Evolutionary conservation across 2,797 vertebrate species (phyloP).

Genomic region (Brachyrhaphis roseni): DNA sequence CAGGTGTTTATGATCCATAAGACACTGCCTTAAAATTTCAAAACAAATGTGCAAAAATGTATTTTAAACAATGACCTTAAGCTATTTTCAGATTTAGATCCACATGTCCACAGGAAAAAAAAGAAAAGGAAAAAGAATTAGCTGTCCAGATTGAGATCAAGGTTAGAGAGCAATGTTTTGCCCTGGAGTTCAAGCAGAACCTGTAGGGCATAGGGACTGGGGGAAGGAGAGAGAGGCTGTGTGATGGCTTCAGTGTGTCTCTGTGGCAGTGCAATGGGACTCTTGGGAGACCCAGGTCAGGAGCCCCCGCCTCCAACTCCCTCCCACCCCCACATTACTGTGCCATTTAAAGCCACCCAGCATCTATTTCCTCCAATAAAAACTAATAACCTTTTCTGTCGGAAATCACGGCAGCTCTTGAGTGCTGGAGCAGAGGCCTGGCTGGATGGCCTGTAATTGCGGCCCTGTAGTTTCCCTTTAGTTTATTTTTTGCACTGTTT

Average conservation of each 20-base stretch:
- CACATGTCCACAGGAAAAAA: not conserved
- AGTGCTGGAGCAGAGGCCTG: conserved; percentile 77
- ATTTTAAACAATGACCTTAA: not conserved
- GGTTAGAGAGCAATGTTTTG: conserved; percentile 59
- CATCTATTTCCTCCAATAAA: conserved; percentile 90
- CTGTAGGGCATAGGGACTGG: conserved; percentile 38
- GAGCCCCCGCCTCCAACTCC: conserved; percentile 60
- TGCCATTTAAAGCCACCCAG: conserved; percentile 86
- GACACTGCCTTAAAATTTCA: not conserved
- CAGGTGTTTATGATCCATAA: not conserved
- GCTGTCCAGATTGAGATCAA: conserved; percentile 67
- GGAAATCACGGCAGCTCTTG: conserved; percentile 82
- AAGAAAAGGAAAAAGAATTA: conserved; percentile 13
- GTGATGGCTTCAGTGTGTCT: conserved; percentile 73
- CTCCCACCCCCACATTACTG: conserved; percentile 72
- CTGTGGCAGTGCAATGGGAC: conserved; percentile 76
- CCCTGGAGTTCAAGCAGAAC: conserved; percentile 63
- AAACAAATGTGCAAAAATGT: not conserved
- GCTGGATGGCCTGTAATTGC: conserved; percentile 83
- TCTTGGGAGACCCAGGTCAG: conserved; percentile 80
- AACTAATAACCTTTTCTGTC: conserved; percentile 87
- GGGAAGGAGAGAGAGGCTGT: conserved; percentile 41
- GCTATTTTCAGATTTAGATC: not conserved
- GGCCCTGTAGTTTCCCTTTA: conserved; percentile 78
- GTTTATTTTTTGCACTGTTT: conserved; percentile 81